Conservation (phyloP, 2,113 vertebrate species). For the Stercorarius parasiticus region DNA sequence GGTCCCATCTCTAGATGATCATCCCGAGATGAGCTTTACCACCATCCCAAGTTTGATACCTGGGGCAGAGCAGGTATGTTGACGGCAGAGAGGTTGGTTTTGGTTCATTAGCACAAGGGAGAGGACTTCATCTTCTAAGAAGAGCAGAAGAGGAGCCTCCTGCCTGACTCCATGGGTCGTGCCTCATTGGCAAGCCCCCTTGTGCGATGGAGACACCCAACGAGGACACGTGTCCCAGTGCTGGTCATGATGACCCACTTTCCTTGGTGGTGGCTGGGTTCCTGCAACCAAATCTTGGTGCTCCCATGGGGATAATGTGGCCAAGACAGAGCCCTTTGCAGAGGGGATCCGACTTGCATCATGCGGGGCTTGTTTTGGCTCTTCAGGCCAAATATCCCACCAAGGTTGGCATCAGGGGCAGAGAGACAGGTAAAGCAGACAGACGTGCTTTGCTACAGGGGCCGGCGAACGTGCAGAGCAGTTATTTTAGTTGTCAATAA, state of each 20-base stretch:
- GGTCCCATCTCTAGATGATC: not conserved
- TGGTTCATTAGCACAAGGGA: not conserved
- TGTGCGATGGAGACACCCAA: not conserved
- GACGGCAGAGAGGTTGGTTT: not conserved
- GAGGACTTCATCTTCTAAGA: not conserved
- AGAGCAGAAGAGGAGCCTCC: not conserved
- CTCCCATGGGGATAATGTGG: fast-evolving
- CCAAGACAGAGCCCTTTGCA: not conserved
- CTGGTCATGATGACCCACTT: fast-evolving
- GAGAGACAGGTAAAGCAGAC: not conserved
- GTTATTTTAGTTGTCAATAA: not conserved
- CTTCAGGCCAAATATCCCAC: not conserved
- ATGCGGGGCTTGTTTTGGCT: fast-evolving
- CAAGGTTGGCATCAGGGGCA: not conserved
- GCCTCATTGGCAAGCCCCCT: fast-evolving
- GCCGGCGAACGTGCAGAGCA: not conserved
- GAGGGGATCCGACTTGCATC: not conserved
- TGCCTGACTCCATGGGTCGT: not conserved
- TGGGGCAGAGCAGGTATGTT: not conserved
- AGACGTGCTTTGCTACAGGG: fast-evolving
- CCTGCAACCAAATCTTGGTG: not conserved
- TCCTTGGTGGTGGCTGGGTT: no score
- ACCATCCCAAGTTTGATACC: not conserved
- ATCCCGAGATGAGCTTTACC: not conserved
- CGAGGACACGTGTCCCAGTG: fast-evolving